These are phyloP conservation scores for Chymomyza caudatula DNA, from an alignment of 2,888 invertebrate genomes.

Conservation along the genomic window DNA sequence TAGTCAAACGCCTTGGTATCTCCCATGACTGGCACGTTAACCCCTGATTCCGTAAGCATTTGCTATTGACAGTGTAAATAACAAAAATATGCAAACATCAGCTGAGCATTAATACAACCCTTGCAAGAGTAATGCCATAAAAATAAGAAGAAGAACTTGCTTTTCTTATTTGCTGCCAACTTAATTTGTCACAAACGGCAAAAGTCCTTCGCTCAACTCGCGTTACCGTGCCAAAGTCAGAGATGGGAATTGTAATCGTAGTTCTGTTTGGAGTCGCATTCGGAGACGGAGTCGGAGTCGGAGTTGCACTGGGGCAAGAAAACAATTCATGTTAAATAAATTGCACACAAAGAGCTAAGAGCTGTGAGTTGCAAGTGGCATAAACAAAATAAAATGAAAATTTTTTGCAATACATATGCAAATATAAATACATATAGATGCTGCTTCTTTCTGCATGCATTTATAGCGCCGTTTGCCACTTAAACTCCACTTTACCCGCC, in stretches of 20 bases:
- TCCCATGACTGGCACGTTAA: no score
- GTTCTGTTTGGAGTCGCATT: background rate
- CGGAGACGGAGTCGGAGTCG: background rate
- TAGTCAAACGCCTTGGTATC: no score
- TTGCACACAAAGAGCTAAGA: constrained; percentile 43
- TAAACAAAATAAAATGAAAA: constrained; percentile 40
- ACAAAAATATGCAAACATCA: no score
- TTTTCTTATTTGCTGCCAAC: constrained; percentile 61
- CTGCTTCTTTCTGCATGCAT: constrained; percentile 31
- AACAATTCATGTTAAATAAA: constrained; percentile 64
- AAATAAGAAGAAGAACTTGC: background rate
- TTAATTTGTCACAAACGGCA: constrained; percentile 65
- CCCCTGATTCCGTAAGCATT: no score
- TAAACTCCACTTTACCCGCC: constrained; percentile 58
- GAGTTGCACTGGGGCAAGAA: constrained; percentile 30
- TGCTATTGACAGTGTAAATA: no score
- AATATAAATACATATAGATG: constrained; percentile 37
- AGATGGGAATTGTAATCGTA: background rate
- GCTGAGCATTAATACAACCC: no score
- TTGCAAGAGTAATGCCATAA: background rate
- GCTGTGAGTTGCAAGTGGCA: background rate
- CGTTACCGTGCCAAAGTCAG: background rate
- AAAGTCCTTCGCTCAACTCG: constrained; percentile 36
- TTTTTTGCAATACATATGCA: constrained; percentile 61
- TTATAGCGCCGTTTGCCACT: constrained; percentile 46